These are phyloP conservation scores for Scleropages formosus DNA, from an alignment of 2,797 vertebrate species.

Conservation along the genomic window DNA sequence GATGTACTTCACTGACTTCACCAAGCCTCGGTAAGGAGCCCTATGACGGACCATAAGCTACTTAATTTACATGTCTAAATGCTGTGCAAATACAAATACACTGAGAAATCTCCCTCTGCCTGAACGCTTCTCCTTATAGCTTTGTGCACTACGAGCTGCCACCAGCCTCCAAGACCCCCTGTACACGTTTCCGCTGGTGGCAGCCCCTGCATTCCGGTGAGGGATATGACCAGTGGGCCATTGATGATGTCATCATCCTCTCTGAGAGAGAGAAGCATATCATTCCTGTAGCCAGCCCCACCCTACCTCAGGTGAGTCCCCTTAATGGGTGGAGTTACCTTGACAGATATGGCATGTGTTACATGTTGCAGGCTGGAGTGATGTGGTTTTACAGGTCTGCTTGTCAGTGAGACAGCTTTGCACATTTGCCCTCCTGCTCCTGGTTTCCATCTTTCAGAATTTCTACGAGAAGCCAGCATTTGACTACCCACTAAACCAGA, in stretches of 20 bases:
- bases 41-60: no score
- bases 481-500: conserved; percentile 94
- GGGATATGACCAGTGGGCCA: conserved; percentile 96
- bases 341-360: no score
- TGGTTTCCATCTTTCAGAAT: conserved; percentile 76
- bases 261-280: conserved; percentile 95
- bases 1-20: conserved; percentile 99
- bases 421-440: neutral
- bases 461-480: conserved; percentile 98
- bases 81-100: no score
- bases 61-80: no score
- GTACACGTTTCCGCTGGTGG: conserved; percentile 97
- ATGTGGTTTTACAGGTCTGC: no score
- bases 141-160: conserved; percentile 97
- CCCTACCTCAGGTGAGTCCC: conserved; percentile 60
- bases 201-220: conserved; percentile 95
- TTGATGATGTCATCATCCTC: conserved; percentile 94
- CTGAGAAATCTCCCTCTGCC: neutral
- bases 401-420: no score
- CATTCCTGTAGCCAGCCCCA: conserved; percentile 88
- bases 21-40: conserved; percentile 79
- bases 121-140: conserved; percentile 55
- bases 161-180: conserved; percentile 83
- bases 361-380: neutral
- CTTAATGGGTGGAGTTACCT: neutral